A percentile compares a stretch with the other conserved stretches of the same genome.
Evolutionary conservation across 2,113 vertebrate species (phyloP).

Genomic region (Sinocyclocheilus anshuiensis): DNA sequence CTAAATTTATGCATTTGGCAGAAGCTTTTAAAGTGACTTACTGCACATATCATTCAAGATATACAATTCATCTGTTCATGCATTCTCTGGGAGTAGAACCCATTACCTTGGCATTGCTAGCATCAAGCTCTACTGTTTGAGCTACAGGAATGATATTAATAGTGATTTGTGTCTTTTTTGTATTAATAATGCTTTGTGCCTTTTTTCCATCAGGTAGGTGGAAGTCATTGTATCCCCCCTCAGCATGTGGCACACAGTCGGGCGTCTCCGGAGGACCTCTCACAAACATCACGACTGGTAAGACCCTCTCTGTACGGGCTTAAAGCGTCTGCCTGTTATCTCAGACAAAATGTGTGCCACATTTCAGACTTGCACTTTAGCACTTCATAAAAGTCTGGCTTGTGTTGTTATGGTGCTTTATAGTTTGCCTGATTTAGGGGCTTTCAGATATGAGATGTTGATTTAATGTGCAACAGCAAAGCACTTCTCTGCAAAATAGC

Average conservation of each 20-base stretch:
- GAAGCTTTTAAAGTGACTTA: neutral
- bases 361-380: constrained; percentile 1
- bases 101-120: neutral
- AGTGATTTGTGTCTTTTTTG: neutral
- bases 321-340: neutral
- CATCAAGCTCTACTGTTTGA: neutral
- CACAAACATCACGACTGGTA: constrained; percentile 75
- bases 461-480: constrained; percentile 41
- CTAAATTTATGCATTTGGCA: neutral
- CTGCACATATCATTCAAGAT: neutral
- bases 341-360: neutral
- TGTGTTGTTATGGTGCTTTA: constrained; percentile 33
- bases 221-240: constrained; percentile 58
- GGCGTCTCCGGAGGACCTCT: constrained; percentile 73
- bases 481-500: neutral
- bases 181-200: neutral
- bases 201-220: constrained; percentile 55
- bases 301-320: neutral
- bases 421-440: neutral
- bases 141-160: neutral
- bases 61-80: neutral
- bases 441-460: constrained; percentile 34
- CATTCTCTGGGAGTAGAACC: neutral
- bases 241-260: constrained; percentile 54
- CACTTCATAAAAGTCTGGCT: neutral